These are phyloP conservation scores for Siphamia tubifer DNA, from an alignment of 2,113 vertebrate genomes.

Conservation along the genomic window DNA sequence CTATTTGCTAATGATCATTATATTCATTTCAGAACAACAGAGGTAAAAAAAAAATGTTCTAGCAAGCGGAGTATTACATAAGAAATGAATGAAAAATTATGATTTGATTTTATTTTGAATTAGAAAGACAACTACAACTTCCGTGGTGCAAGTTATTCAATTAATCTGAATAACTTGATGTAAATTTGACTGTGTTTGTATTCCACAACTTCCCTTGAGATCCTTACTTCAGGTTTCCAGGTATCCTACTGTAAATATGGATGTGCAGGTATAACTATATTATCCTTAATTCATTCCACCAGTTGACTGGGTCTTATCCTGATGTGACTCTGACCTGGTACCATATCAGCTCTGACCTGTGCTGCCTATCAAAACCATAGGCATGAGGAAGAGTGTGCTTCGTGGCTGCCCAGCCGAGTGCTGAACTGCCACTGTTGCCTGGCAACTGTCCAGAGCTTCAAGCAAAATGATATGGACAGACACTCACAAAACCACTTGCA, in stretches of 20 bases:
- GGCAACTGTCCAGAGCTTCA: slow-evolving; percentile 79
- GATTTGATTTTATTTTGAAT: too few relatives aligned
- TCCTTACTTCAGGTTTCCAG: neutral
- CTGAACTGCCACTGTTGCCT: slow-evolving; percentile 77
- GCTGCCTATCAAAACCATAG: slow-evolving; percentile 50
- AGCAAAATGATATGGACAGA: slow-evolving; percentile 67
- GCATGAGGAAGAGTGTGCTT: slow-evolving; percentile 56
- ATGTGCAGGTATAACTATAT: slow-evolving; percentile 8
- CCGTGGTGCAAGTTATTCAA: too few relatives aligned
- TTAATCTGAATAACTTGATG: too few relatives aligned
- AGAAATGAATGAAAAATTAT: too few relatives aligned
- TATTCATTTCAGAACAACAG: neutral
- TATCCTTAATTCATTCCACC: slow-evolving; percentile 30
- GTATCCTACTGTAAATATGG: neutral
- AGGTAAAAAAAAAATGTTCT: too few relatives aligned
- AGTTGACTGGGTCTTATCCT: slow-evolving; percentile 38
- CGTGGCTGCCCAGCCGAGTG: slow-evolving; percentile 43
- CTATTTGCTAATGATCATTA: neutral
- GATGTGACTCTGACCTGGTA: slow-evolving; percentile 46
- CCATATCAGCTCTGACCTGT: slow-evolving; percentile 54
- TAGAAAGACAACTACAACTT: too few relatives aligned
- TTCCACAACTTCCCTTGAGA: too few relatives aligned
- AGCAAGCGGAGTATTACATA: too few relatives aligned
- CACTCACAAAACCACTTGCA: slow-evolving; percentile 61
- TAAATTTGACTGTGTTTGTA: too few relatives aligned